Conservation (phyloP, 1,140 invertebrate species). For the Ips nitidus region DNA sequence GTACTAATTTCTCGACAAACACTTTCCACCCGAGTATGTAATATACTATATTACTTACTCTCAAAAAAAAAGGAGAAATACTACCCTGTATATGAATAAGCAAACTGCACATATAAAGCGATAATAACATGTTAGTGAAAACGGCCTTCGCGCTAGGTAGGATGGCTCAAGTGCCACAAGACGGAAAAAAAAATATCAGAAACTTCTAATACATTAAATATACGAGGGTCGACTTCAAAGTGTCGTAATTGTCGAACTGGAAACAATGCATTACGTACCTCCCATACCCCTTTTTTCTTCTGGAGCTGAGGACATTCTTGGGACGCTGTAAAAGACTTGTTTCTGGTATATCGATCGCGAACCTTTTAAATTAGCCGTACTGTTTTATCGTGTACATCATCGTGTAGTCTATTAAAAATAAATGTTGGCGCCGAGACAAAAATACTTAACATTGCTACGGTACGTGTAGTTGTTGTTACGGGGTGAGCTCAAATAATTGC, state of each 20-base stretch:
- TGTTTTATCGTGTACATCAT: slow-evolving; percentile 20
- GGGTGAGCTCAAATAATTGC: not conserved
- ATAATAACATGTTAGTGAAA: slow-evolving; percentile 33
- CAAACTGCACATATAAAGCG: slow-evolving; percentile 29
- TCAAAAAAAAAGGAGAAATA: not conserved
- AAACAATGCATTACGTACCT: not conserved
- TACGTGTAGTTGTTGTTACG: not conserved
- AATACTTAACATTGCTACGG: slow-evolving; percentile 12
- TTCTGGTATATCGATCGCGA: slow-evolving; percentile 17
- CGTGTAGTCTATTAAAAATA: slow-evolving; percentile 30
- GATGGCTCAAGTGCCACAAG: slow-evolving; percentile 9
- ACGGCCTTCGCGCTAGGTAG: slow-evolving; percentile 33
- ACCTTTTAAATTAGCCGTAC: slow-evolving; percentile 16
- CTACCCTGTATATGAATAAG: not conserved
- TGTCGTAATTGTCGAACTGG: too few relatives aligned
- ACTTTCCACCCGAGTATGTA: too few relatives aligned
- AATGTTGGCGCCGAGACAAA: slow-evolving; percentile 26
- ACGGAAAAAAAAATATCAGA: too few relatives aligned
- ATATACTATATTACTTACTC: too few relatives aligned
- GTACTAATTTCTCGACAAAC: too few relatives aligned
- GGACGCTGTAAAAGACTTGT: slow-evolving; percentile 21
- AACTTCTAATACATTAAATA: too few relatives aligned
- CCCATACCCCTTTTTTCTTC: not conserved
- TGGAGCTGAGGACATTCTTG: slow-evolving; percentile 20
- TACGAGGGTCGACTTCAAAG: too few relatives aligned